Conservation (phyloP, 2,888 invertebrate genomes). For the Dasypolia templi region DNA sequence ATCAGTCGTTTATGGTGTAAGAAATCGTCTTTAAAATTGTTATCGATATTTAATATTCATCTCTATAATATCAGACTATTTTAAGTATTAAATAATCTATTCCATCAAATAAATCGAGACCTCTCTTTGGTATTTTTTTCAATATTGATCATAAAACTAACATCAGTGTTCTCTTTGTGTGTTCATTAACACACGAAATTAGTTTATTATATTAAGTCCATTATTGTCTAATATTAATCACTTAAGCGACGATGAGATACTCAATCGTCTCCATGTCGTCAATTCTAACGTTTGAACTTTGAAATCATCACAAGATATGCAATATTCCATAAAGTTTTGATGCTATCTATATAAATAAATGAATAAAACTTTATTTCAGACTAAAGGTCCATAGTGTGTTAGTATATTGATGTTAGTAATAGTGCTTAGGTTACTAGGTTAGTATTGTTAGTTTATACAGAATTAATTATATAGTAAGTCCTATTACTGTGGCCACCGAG, state of each 20-base stretch:
- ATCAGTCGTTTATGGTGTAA: slow-evolving; percentile 27
- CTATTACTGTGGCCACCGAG: too few species aligned
- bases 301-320: slow-evolving; percentile 28
- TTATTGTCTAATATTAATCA: slow-evolving; percentile 24
- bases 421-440: too few species aligned
- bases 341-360: too few species aligned
- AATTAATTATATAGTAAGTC: too few species aligned
- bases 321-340: slow-evolving; percentile 5
- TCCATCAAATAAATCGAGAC: not conserved
- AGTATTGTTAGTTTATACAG: too few species aligned
- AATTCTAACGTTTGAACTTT: slow-evolving; percentile 20
- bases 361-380: too few species aligned
- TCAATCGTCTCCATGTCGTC: slow-evolving; percentile 22
- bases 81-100: not conserved
- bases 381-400: too few species aligned
- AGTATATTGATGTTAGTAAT: too few species aligned
- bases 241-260: slow-evolving; percentile 1
- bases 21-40: slow-evolving; percentile 35
- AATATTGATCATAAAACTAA: not conserved
- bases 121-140: too few species aligned
- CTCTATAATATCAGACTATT: not conserved
- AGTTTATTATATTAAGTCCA: slow-evolving; percentile 7
- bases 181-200: not conserved
- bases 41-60: slow-evolving; percentile 37
- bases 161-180: not conserved